Conservation (phyloP, 2,113 vertebrate species). For the Euleptes europaea region DNA sequence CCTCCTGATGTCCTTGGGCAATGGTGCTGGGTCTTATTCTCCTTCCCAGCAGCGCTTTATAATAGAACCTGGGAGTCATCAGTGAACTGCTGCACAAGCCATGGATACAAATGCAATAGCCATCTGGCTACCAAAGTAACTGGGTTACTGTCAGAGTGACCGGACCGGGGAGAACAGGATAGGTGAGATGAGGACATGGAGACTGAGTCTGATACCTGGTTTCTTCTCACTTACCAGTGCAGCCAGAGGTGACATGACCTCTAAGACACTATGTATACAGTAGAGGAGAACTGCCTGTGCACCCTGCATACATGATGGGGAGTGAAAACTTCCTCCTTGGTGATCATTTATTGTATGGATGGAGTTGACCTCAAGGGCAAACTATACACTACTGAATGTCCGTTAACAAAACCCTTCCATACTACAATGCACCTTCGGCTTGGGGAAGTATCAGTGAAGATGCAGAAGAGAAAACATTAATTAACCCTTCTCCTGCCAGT, state of each 20-base stretch:
- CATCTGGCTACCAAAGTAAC: background rate
- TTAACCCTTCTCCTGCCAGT: background rate
- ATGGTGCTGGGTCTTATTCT: too few relatives aligned
- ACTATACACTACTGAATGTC: background rate
- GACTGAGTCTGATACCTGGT: background rate
- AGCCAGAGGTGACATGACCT: background rate
- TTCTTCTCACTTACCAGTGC: background rate
- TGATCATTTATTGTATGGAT: background rate
- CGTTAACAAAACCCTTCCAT: background rate
- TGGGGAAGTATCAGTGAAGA: background rate
- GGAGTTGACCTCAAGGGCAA: background rate
- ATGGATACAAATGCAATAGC: background rate
- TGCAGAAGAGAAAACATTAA: background rate
- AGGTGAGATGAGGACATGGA: background rate
- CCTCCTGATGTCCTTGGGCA: too few relatives aligned
- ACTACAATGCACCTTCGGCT: background rate
- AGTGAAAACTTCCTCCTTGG: background rate
- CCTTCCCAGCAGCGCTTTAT: too few relatives aligned
- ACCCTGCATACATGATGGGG: background rate
- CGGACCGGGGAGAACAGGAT: background rate
- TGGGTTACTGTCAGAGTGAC: too few relatives aligned
- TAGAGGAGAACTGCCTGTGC: background rate
- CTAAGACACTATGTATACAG: background rate
- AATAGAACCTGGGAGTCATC: too few relatives aligned
- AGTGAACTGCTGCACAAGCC: too few relatives aligned